Evolutionary conservation across 1,140 invertebrate genomes (phyloP).

Genomic region (Paracyclopina nana): DNA sequence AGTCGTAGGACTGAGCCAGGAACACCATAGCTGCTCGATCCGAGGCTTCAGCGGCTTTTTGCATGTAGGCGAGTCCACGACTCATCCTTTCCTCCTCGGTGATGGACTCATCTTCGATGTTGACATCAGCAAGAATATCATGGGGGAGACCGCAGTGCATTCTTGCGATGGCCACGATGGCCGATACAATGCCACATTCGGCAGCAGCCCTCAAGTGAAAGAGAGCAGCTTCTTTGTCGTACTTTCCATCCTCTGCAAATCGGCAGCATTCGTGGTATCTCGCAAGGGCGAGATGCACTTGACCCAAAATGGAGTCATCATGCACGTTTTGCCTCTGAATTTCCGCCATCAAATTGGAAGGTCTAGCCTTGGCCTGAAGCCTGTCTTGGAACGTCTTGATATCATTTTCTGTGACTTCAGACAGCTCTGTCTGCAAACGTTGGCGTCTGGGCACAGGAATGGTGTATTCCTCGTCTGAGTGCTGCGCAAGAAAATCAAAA

Average conservation of each 20-base stretch:
- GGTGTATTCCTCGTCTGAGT: too few relatives aligned
- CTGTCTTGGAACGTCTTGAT: constrained; percentile 16
- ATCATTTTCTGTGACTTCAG: neutral
- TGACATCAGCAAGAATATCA: constrained; percentile 29
- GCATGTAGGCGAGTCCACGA: constrained; percentile 21
- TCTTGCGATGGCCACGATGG: constrained; percentile 31
- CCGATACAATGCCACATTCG: constrained; percentile 33
- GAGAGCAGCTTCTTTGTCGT: constrained; percentile 33
- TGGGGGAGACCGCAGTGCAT: constrained; percentile 31
- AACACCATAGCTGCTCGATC: constrained; percentile 33
- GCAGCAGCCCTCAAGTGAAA: constrained; percentile 35
- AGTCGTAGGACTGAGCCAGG: constrained; percentile 33
- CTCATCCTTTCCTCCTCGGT: constrained; percentile 18
- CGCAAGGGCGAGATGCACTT: constrained; percentile 36
- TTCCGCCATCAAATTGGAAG: constrained; percentile 30
- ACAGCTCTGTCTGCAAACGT: neutral
- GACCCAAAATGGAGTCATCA: constrained; percentile 27
- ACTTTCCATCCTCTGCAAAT: constrained; percentile 27
- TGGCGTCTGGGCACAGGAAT: too few relatives aligned
- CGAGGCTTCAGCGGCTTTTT: constrained; percentile 32
- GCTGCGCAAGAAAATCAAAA: too few relatives aligned
- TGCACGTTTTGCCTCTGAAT: constrained; percentile 26
- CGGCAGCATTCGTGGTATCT: constrained; percentile 37
- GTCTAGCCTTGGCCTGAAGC: constrained; percentile 24
- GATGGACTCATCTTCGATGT: constrained; percentile 19